Evolutionary conservation across 1,140 invertebrate genomes (phyloP), one percentile per base, ranked within the genome.

Genomic region (Oscheius sp.): DNA sequence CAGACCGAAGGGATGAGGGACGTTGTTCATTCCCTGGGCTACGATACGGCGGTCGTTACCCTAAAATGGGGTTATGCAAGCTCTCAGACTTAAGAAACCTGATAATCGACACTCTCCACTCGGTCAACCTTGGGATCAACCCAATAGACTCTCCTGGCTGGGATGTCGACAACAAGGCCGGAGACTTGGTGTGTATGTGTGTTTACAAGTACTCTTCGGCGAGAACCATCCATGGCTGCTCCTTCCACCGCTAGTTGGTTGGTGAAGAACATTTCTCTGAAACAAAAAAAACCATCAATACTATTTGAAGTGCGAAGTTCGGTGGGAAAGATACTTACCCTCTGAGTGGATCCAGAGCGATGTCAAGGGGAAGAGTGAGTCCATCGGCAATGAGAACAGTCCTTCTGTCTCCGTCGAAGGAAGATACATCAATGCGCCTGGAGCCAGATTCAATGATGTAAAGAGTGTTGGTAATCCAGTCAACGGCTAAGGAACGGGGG

Each of bases 381-480:
- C 97, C 96, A 45, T 92, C 91, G 2, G 93, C 91, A 0, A 98
- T 86, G 0, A 94, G 93, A 10, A 96, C 92, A 15, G 94, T 91
- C 83, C 94, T 90, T 85, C 89, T 90, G 42, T 90, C 86, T 7
- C 91, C 91, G 79, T 91, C 89, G 71, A 95, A 86, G 84, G 95
- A 93, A 80, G 95, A 93, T 0, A 98, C 90, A 82, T 97, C 94
- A 61, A 99, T 91, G 85, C 85, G 93, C 81, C 94, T 92, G 0
- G 93, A 93, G 13, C 94, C 87, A 23, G 91, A 89, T 84, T 99
- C 95, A 0, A 92, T 92, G 10, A 97, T 91, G 85, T 98, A 99
- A 2, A 99, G 87, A 84, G 96, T 97, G 78, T 95, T 91, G 0
- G 92, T 92, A 20, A 98, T 90, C 93, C 95, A 98, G 86, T 99